Evolutionary conservation across 1,140 invertebrate species (phyloP), one percentile per base, ranked within the genome.

Genomic region (Zaprionus inermis): DNA sequence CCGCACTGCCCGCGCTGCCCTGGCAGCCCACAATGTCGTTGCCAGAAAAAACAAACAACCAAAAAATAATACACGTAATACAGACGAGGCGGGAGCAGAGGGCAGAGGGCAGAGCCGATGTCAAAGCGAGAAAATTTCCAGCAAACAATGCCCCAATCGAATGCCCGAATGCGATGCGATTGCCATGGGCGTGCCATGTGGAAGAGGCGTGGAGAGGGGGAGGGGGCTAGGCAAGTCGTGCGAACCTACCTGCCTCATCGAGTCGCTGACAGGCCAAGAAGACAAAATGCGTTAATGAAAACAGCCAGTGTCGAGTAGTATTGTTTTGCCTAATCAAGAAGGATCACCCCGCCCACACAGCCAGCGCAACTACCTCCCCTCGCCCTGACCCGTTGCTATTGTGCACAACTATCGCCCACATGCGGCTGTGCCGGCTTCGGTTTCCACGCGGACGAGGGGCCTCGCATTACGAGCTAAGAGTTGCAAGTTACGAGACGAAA

Each of bases 401-500:
- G n/a, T n/a, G n/a, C n/a, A n/a, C n/a, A 54, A 46, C 70, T 36
- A 49, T 55, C 51, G 34, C 52, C 52, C 52, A 46, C 38, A 44
- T 38, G 22, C 54, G 49, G 46, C 38, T 60, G 71, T 44, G 64
- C 24, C 52, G 74, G 78, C 78, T 81, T 41, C 52, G 65, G 52
- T 57, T 67, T 46, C 64, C 16, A 57, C 54, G 9, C 10, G 0
- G 10, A 10, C 9, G 7, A 12, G 11, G 44, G 18, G 44, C 11
- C 44, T 49, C 18, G 44, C 44, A 49, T 49, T 49, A 49, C 44
- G 32, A 58, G 61, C 58, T 58, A 20, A 44, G 20, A 67, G 73
- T 85, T 78, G 74, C 72, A 44, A 66, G 41, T 77, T 83, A 71
- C 80, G 78, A 80, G 72, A 69, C 74, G 72, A 78, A 84, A 78